Conservation (phyloP, 1,140 invertebrate species). For the Nasonia giraulti region DNA sequence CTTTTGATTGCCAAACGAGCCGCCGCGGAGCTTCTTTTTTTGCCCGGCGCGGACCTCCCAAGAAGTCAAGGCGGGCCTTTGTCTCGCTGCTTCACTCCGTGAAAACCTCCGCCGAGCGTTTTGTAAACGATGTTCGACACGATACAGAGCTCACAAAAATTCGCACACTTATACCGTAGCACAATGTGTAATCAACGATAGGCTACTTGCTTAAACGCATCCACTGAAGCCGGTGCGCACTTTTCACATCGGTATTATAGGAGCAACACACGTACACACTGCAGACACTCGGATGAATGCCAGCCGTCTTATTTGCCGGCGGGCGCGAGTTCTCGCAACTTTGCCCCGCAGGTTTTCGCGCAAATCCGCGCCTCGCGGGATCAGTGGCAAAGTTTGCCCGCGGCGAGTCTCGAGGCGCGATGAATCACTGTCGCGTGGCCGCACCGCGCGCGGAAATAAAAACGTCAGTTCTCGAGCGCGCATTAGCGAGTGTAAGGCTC, state of each 20-base stretch:
- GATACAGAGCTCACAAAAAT: too few species aligned
- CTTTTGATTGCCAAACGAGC: slow-evolving; percentile 26
- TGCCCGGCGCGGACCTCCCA: slow-evolving; percentile 28
- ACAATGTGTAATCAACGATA: too few species aligned
- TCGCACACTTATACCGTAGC: too few species aligned
- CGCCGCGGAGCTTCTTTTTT: slow-evolving; percentile 1
- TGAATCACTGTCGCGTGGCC: not conserved
- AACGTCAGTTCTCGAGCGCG: too few species aligned
- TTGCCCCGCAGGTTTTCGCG: not conserved
- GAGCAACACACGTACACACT: too few species aligned
- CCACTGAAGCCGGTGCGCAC: too few species aligned
- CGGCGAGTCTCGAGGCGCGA: not conserved
- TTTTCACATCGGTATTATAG: too few species aligned
- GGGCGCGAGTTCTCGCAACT: not conserved
- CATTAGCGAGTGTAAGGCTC: too few species aligned
- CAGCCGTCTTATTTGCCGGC: not conserved
- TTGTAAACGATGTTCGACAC: too few species aligned
- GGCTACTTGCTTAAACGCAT: too few species aligned
- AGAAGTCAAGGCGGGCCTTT: not conserved
- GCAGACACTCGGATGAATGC: too few species aligned
- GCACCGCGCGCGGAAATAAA: slow-evolving; percentile 12
- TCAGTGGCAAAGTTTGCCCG: not conserved
- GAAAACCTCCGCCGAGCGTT: too few species aligned
- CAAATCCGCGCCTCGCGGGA: not conserved
- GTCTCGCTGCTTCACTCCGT: not conserved